These are phyloP conservation scores for Periplaneta americana DNA, from an alignment of 1,140 invertebrate genomes.

Conservation along the genomic window DNA sequence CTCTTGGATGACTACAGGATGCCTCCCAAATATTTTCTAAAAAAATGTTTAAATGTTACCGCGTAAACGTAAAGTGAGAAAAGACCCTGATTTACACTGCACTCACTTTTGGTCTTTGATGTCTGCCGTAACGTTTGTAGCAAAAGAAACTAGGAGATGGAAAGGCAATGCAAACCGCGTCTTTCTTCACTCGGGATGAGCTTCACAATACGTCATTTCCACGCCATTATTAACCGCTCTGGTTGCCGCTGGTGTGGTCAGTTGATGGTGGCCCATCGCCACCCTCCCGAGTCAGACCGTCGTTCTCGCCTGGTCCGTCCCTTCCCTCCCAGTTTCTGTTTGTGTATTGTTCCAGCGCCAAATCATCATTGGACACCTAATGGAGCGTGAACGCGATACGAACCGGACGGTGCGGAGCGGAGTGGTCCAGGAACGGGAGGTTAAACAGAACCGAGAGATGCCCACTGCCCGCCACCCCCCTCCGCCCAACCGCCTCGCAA, in stretches of 20 bases:
- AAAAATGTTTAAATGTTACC: too few species aligned
- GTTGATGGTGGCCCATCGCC: not conserved
- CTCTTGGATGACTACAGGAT: too few species aligned
- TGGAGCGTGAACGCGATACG: conserved; percentile 17
- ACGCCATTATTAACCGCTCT: not conserved
- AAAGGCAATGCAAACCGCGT: not conserved
- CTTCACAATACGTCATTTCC: not conserved
- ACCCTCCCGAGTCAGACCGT: not conserved
- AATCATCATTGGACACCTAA: conserved; percentile 14
- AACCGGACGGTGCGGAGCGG: not conserved
- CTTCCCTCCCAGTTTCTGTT: not conserved
- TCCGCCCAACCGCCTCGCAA: not conserved
- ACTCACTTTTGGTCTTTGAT: too few species aligned
- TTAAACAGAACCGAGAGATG: not conserved
- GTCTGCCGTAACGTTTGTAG: too few species aligned
- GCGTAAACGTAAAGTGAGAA: too few species aligned
- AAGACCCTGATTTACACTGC: too few species aligned
- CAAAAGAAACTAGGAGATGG: not conserved
- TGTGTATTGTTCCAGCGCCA: conserved; percentile 4
- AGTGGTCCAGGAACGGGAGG: not conserved
- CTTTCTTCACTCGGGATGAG: not conserved
- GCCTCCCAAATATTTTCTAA: too few species aligned
- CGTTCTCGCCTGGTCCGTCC: too few species aligned
- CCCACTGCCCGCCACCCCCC: not conserved
- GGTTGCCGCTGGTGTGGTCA: not conserved